These are phyloP conservation scores for Pollenia amentaria DNA, from an alignment of 2,888 invertebrate genomes.

Conservation along the genomic window DNA sequence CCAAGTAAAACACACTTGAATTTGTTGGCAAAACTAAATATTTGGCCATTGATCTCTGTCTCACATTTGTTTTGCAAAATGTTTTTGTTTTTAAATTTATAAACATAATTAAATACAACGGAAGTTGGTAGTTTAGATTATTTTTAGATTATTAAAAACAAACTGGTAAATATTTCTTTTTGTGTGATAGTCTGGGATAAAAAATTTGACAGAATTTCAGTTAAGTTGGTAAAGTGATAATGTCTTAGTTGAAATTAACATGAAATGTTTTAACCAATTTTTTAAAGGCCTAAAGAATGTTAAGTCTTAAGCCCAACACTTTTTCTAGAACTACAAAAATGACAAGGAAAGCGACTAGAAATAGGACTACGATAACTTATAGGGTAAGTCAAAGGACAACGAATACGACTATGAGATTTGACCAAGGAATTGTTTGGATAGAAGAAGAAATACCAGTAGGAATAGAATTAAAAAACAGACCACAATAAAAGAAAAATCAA, in stretches of 20 bases:
- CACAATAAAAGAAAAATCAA: no score
- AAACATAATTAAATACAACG: constrained; percentile 52
- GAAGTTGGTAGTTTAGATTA: constrained; percentile 63
- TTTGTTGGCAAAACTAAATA: constrained; percentile 20
- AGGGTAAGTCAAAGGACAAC: no score
- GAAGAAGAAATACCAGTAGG: no score
- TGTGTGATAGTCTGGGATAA: neutral
- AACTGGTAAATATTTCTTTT: constrained; percentile 12
- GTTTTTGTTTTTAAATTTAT: neutral
- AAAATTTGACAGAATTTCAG: constrained; percentile 9
- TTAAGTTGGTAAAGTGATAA: neutral
- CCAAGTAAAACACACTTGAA: constrained; percentile 41
- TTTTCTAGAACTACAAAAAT: no score
- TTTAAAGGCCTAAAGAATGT: no score
- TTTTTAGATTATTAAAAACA: constrained; percentile 19
- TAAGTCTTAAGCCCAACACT: no score
- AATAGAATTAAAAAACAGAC: no score
- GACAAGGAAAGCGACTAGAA: no score
- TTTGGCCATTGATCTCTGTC: constrained; percentile 43
- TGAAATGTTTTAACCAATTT: no score
- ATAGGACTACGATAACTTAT: no score
- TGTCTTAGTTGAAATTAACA: neutral
- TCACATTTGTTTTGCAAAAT: constrained; percentile 29
- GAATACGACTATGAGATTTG: no score
- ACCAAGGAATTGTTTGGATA: no score